These are phyloP conservation scores for Neodiprion lecontei DNA, from an alignment of 1,140 invertebrate species.

Conservation along the genomic window DNA sequence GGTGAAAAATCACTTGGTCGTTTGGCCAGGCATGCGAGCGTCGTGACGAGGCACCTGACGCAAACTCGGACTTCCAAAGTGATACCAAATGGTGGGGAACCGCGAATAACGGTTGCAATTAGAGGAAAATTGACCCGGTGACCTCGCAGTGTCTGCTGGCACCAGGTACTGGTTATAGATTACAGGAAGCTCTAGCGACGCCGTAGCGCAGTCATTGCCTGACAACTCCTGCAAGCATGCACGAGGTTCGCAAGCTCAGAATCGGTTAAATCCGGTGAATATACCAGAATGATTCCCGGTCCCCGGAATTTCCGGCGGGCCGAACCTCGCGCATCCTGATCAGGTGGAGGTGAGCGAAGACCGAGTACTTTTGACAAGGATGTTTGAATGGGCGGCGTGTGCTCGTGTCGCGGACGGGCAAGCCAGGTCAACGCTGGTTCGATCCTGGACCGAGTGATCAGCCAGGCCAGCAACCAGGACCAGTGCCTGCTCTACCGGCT, in stretches of 20 bases:
- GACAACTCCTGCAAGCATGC: conserved; percentile 30
- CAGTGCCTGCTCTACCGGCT: conserved; percentile 86
- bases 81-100: not conserved
- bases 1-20: no score
- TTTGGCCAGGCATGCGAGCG: no score
- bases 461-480: conserved; percentile 82
- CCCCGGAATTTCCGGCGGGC: conserved; percentile 15
- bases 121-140: conserved; percentile 38
- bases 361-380: conserved; percentile 26
- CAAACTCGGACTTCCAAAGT: not conserved
- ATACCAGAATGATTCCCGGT: not conserved
- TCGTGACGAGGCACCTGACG: no score
- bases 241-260: conserved; percentile 28
- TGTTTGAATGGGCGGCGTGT: conserved; percentile 60
- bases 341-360: not conserved
- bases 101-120: not conserved
- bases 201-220: conserved; percentile 16
- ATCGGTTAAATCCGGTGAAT: conserved; percentile 31
- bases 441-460: conserved; percentile 86
- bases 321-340: not conserved
- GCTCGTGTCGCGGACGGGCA: conserved; percentile 52
- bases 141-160: conserved; percentile 48
- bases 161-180: conserved; percentile 59
- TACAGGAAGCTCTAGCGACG: conserved; percentile 21
- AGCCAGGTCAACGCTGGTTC: conserved; percentile 69